phyloP scores from a whole-genome alignment of 2,888 invertebrate genomes.

The Athrips mouffetella region DNA sequence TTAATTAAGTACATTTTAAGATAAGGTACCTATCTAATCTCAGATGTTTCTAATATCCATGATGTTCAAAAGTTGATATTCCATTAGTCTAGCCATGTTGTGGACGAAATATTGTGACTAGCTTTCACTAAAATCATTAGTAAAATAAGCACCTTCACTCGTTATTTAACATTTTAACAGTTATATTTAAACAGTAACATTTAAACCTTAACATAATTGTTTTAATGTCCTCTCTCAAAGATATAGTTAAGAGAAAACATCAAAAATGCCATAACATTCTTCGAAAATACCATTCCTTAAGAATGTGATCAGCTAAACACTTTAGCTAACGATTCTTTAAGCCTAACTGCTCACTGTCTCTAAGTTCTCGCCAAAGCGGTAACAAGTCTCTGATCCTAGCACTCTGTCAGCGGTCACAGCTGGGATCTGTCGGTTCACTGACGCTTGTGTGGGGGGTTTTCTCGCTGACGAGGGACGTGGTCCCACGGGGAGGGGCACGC shows the following conservation, averaged over 20 bases:
- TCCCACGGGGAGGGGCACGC: conserved; percentile 20
- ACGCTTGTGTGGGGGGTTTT: not conserved
- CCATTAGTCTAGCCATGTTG: conserved; percentile 12
- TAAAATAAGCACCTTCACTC: not conserved
- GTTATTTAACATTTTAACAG: not conserved
- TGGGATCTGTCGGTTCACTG: not conserved
- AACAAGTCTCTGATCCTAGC: conserved; percentile 21
- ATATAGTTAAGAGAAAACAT: conserved; percentile 15
- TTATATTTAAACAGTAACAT: not conserved
- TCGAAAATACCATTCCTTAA: not conserved
- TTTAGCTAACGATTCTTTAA: conserved; percentile 8
- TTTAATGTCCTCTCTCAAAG: conserved; percentile 18
- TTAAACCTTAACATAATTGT: not conserved
- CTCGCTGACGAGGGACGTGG: conserved; percentile 12
- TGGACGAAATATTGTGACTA: conserved; percentile 38
- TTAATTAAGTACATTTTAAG: not conserved
- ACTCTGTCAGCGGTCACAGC: not conserved
- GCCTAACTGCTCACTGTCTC: conserved; percentile 20
- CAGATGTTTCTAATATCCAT: not conserved
- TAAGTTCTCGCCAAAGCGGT: conserved; percentile 21
- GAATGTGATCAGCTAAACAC: conserved; percentile 6
- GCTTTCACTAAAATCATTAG: conserved; percentile 34
- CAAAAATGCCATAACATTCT: conserved; percentile 7
- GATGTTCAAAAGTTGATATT: not conserved
- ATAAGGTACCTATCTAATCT: not conserved